phyloP scores from a whole-genome alignment of 2,113 vertebrate genomes.

The Rhinolophus ferrumequinum region DNA sequence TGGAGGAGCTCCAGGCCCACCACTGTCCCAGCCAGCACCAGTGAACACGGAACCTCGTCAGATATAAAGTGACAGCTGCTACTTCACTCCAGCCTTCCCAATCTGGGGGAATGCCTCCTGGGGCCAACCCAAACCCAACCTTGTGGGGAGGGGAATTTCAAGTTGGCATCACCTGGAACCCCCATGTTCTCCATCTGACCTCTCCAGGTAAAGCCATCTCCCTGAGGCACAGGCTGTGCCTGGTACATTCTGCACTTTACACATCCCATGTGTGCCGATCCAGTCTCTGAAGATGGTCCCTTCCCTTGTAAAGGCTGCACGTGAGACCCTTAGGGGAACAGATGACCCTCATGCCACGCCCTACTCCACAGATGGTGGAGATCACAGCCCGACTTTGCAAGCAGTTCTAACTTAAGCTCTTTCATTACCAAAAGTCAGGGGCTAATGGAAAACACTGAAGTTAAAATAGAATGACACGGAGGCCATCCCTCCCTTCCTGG shows the following conservation, averaged over 20 bases:
- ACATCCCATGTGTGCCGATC: fast-evolving
- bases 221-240: fast-evolving
- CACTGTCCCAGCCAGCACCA: neutral
- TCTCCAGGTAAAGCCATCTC: neutral
- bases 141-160: fast-evolving
- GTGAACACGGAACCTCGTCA: no score
- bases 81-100: neutral
- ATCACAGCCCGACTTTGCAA: neutral
- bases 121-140: neutral
- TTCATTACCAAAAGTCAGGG: neutral
- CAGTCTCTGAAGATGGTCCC: neutral
- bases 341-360: neutral
- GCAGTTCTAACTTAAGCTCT: neutral
- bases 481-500: neutral
- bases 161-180: neutral
- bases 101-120: fast-evolving
- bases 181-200: no score
- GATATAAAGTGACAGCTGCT: fast-evolving
- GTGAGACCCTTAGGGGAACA: no score
- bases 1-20: neutral
- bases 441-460: neutral
- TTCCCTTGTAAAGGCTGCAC: neutral
- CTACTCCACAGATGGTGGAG: neutral
- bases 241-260: no score
- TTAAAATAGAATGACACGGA: fast-evolving